Percentiles rank a stretch among this genome's conserved stretches.
Conservation (phyloP, 2,797 vertebrate species). For the Xenops minutus region DNA sequence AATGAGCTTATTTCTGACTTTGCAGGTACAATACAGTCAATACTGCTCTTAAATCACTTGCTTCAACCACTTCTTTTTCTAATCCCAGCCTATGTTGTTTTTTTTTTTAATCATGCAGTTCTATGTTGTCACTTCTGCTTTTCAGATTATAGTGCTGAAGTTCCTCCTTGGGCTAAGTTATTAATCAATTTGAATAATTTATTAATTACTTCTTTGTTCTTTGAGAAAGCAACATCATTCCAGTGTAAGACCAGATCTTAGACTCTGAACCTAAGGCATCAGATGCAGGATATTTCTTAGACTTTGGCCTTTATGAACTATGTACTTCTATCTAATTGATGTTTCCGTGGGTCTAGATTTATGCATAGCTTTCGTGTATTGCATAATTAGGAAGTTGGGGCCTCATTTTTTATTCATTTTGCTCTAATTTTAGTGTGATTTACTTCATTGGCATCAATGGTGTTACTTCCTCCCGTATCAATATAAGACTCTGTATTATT, state of each 20-base stretch:
- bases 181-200: not conserved
- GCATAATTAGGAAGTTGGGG: not conserved
- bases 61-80: not conserved
- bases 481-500: not conserved
- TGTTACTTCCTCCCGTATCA: not conserved
- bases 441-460: not conserved
- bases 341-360: not conserved
- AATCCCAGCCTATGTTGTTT: not conserved
- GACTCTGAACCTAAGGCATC: not conserved
- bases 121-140: not conserved
- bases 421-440: not conserved
- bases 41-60: not conserved
- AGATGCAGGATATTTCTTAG: not conserved
- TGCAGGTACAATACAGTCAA: not conserved
- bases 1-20: not conserved
- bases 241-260: not conserved
- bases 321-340: not conserved
- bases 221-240: not conserved
- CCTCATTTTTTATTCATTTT: not conserved
- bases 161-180: not conserved
- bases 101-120: not conserved
- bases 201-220: not conserved
- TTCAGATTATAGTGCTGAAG: not conserved
- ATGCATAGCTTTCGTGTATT: not conserved
- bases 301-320: not conserved